Evolutionary conservation across 2,888 invertebrate species (phyloP), one percentile per base, ranked within the genome.

Genomic region (Hoplodrina ambigua): DNA sequence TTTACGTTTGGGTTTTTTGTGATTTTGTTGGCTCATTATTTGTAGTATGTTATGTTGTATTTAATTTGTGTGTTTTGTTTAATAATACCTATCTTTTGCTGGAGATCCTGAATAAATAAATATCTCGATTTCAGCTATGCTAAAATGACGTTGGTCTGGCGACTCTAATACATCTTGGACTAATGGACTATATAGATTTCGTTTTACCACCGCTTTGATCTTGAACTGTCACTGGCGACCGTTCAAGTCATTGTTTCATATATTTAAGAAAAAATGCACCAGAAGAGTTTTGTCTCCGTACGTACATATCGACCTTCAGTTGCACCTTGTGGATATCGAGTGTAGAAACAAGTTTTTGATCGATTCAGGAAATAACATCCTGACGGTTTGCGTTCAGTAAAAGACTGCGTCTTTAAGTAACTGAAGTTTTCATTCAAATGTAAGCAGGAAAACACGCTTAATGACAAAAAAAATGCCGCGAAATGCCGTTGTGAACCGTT

Each of bases 301-400:
- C 11, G 46, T 57, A 19, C 3, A 53, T 63, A 72, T 75, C 19
- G 60, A 68, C 78, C 67, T 80, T 80, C 54, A 53, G n/a, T 56
- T 46, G 15, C 46, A 65, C 55, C 52, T 64, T 80, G 59, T 76
- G 60, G 66, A 58, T 65, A 69, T 53, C 52, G 33, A 59, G 19
- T 49, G 20, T 30, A 52, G 59, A 66, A 73, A 80, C 82, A 70
- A 68, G 68, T 73, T 78, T 70, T 63, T 62, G 54, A 63, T 78
- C 65, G 37, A 63, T 55, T 49, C 70, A 63, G 79, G 80, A 78
- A 81, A 68, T 62, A 19, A 62, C 53, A 54, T 62, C 58, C 64
- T 67, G 41, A 59, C 67, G 3, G 15, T 30, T 53, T 46, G 25
- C 4, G 17, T 63, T 54, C 62, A 52, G 41, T 49, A 17, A 55